A percentile compares a stretch with the other conserved stretches of the same genome.
Evolutionary conservation across 2,888 invertebrate genomes (phyloP).

Genomic region (Yponomeuta malinellus): DNA sequence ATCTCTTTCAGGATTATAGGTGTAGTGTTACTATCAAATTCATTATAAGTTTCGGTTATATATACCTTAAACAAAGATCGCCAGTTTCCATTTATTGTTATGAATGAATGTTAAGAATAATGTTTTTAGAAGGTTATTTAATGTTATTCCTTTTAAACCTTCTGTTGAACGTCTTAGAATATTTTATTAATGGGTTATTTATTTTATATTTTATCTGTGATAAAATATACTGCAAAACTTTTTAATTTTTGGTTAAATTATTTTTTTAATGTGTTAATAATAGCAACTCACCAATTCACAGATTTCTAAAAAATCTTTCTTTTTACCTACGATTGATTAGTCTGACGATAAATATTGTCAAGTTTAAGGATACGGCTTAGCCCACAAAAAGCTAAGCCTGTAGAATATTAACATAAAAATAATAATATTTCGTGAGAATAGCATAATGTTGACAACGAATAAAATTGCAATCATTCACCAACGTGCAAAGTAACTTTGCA

Average conservation of each 20-base stretch:
- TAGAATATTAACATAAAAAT: neutral
- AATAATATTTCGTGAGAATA: neutral
- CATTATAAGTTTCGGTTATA: neutral
- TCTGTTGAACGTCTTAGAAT: slow-evolving; percentile 13
- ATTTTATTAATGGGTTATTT: slow-evolving; percentile 13
- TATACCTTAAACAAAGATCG: neutral
- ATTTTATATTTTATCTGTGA: slow-evolving; percentile 17
- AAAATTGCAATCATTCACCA: neutral
- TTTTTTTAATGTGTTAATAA: neutral
- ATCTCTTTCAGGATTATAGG: slow-evolving; percentile 39
- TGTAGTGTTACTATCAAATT: slow-evolving; percentile 1
- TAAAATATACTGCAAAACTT: slow-evolving; percentile 21
- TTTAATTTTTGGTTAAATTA: slow-evolving; percentile 22
- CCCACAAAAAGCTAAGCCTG: neutral
- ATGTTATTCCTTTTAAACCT: slow-evolving; percentile 3
- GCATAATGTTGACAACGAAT: neutral
- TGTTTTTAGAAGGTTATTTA: slow-evolving; percentile 5
- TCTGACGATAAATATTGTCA: neutral
- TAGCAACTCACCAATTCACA: too few relatives aligned
- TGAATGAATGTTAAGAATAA: neutral
- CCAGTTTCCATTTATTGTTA: slow-evolving; percentile 12
- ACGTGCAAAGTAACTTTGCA: neutral
- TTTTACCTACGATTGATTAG: too few relatives aligned
- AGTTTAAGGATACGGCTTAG: neutral
- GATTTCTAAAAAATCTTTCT: too few relatives aligned